Conservation (phyloP, 2,113 vertebrate species). For the Sarotherodon lohbergeri region DNA sequence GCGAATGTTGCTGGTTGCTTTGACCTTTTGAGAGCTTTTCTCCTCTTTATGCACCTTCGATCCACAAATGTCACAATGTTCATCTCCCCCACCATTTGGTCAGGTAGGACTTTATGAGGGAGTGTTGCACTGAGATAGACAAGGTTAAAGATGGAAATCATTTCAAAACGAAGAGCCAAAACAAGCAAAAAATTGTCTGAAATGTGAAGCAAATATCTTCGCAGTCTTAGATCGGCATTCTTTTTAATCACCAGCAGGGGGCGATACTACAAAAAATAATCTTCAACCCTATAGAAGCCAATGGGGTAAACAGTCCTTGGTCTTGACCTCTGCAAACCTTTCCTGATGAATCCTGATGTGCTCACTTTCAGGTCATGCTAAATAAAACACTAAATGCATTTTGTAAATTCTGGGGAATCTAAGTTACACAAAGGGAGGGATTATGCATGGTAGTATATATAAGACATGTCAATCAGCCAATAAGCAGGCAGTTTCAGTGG, state of each 20-base stretch:
- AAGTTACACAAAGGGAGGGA: neutral
- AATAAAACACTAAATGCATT: neutral
- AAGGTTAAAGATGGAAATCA: neutral
- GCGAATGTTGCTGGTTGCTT: neutral
- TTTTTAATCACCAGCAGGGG: neutral
- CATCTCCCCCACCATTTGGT: neutral
- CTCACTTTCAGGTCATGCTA: neutral
- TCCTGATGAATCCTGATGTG: neutral
- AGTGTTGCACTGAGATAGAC: neutral
- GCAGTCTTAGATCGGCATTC: neutral
- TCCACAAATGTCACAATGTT: neutral
- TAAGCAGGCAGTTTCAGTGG: neutral
- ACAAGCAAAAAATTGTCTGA: neutral
- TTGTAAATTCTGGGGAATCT: neutral
- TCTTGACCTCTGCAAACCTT: neutral
- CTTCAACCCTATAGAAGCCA: neutral
- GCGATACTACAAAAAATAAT: neutral
- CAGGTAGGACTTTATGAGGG: neutral
- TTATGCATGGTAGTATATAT: neutral
- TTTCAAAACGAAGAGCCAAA: neutral
- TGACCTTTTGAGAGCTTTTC: neutral
- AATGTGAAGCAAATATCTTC: neutral
- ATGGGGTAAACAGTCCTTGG: neutral
- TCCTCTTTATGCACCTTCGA: neutral
- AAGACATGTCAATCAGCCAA: neutral